phyloP scores from a whole-genome alignment of 2,888 invertebrate genomes.

The Drosophila silvestris region DNA sequence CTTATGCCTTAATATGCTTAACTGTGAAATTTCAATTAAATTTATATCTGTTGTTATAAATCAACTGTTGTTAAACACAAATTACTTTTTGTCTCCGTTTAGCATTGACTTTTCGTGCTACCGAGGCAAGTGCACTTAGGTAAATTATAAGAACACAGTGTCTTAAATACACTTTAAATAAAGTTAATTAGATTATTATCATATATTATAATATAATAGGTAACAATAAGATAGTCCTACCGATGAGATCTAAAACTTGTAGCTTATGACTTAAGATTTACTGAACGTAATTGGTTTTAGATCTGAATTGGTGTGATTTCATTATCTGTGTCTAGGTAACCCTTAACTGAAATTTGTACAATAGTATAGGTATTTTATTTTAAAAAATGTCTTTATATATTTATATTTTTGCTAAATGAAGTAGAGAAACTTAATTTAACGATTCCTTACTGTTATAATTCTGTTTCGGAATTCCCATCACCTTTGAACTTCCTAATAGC shows the following conservation, averaged over 20 bases:
- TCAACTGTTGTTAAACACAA: constrained; percentile 40
- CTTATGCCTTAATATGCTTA: constrained; percentile 22
- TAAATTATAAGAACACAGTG: neutral
- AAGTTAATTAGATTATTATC: neutral
- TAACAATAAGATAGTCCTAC: neutral
- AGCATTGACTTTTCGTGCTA: constrained; percentile 32
- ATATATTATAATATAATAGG: neutral
- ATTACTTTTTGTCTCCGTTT: constrained; percentile 43
- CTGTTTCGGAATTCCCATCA: neutral
- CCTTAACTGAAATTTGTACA: too few relatives aligned
- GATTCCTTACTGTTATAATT: neutral
- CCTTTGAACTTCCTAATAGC: neutral
- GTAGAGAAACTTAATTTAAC: neutral
- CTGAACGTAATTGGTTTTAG: neutral
- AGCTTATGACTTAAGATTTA: neutral
- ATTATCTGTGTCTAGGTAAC: neutral
- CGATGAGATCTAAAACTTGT: too few relatives aligned
- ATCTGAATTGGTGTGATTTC: neutral
- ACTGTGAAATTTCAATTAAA: constrained; percentile 38
- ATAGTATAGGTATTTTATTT: neutral
- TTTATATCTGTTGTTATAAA: constrained; percentile 20
- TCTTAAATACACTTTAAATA: neutral
- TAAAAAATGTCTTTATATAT: too few relatives aligned
- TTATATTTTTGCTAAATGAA: neutral
- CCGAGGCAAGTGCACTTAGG: constrained; percentile 18